Evolutionary conservation across 2,113 vertebrate species (phyloP).

Genomic region (Phasianus colchicus): DNA sequence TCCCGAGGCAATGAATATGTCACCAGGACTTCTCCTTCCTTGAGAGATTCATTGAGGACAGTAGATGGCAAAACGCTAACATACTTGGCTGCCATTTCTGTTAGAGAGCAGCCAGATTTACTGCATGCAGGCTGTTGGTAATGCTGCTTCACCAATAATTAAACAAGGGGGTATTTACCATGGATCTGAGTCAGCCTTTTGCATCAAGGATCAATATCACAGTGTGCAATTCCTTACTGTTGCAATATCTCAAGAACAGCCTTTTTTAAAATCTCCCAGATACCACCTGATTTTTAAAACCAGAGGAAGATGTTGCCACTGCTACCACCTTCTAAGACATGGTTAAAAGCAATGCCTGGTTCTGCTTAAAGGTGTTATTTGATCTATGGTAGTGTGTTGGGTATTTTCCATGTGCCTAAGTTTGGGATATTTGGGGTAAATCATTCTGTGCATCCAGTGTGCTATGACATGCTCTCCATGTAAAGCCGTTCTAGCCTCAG

Average conservation of each 20-base stretch:
- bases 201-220: fast-evolving
- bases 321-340: background rate
- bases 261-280: background rate
- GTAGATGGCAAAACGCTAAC: constrained; percentile 23
- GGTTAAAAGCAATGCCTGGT: background rate
- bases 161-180: background rate
- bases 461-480: background rate
- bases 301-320: background rate
- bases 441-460: background rate
- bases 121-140: background rate
- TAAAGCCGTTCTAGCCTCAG: background rate
- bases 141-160: background rate
- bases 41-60: background rate
- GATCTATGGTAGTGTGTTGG: background rate
- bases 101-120: background rate
- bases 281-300: background rate
- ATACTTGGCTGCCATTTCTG: constrained; percentile 7
- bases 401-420: background rate
- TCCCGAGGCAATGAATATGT: background rate
- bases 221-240: background rate
- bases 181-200: background rate
- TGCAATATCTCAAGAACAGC: background rate
- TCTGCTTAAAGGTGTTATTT: background rate
- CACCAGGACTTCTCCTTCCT: background rate
- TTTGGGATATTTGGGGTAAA: background rate